These are phyloP conservation scores for Erebia aethiops DNA, from an alignment of 2,888 invertebrate genomes.

Conservation along the genomic window DNA sequence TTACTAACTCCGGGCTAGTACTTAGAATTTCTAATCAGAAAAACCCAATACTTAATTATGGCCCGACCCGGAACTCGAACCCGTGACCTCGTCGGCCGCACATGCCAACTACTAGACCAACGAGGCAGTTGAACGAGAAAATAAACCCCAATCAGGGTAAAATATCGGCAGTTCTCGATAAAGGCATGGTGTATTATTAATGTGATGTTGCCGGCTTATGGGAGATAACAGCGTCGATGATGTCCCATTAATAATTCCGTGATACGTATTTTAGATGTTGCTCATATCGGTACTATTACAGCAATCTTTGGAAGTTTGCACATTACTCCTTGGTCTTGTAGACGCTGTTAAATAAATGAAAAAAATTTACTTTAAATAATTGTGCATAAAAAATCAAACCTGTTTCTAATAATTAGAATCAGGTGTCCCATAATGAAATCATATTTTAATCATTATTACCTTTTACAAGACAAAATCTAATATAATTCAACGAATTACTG, in stretches of 20 bases:
- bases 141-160: conserved; percentile 17
- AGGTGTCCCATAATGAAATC: too few relatives aligned
- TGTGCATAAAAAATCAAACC: too few relatives aligned
- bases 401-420: too few relatives aligned
- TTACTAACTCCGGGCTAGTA: too few relatives aligned
- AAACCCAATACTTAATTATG: too few relatives aligned
- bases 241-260: conserved; percentile 38
- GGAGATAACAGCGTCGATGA: conserved; percentile 34
- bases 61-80: too few relatives aligned
- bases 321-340: neutral
- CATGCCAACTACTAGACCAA: too few relatives aligned
- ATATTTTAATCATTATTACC: too few relatives aligned
- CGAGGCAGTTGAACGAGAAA: neutral
- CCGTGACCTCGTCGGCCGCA: too few relatives aligned
- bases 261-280: conserved; percentile 3
- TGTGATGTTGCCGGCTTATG: conserved; percentile 23
- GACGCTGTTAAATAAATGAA: neutral
- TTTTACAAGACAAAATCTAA: too few relatives aligned
- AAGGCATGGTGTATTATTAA: conserved; percentile 36
- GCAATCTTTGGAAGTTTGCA: conserved; percentile 18
- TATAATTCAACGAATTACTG: too few relatives aligned
- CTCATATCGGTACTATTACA: conserved; percentile 10
- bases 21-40: too few relatives aligned
- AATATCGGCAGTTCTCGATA: conserved; percentile 28
- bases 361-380: neutral